Evolutionary conservation across 2,888 invertebrate species (phyloP).

Genomic region (Theretra japonica): DNA sequence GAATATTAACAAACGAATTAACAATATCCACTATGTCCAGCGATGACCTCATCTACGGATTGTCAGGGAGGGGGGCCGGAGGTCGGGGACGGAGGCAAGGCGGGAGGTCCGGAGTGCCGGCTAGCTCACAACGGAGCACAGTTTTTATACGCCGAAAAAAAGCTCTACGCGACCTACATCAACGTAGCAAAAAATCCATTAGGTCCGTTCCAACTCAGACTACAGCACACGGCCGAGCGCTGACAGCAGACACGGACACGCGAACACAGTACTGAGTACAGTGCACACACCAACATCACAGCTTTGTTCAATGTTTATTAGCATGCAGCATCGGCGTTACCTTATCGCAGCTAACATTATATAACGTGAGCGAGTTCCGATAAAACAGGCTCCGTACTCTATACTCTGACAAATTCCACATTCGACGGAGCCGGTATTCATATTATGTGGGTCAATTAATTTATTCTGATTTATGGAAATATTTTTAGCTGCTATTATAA

Average conservation of each 20-base stretch:
- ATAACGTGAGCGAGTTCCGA: conserved; percentile 34
- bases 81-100: conserved; percentile 2
- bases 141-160: conserved; percentile 66
- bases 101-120: conserved; percentile 38
- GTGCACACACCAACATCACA: conserved; percentile 49
- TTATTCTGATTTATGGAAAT: background rate
- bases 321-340: conserved; percentile 53
- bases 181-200: conserved; percentile 65
- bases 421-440: background rate
- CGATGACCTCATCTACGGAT: conserved; percentile 60
- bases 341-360: conserved; percentile 50
- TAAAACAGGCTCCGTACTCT: background rate
- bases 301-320: conserved; percentile 55
- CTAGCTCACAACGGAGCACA: conserved; percentile 55
- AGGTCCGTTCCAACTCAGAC: conserved; percentile 44
- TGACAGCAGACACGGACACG: conserved; percentile 42
- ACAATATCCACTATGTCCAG: conserved; percentile 39
- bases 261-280: too few species aligned
- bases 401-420: background rate
- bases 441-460: background rate
- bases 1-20: conserved; percentile 22
- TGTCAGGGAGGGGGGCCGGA: conserved; percentile 37
- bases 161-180: conserved; percentile 76
- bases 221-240: conserved; percentile 13
- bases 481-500: background rate